Percentiles rank a stretch among this genome's conserved stretches.
phyloP scores from a whole-genome alignment of 2,797 vertebrate genomes.

The Psittacula echo region DNA sequence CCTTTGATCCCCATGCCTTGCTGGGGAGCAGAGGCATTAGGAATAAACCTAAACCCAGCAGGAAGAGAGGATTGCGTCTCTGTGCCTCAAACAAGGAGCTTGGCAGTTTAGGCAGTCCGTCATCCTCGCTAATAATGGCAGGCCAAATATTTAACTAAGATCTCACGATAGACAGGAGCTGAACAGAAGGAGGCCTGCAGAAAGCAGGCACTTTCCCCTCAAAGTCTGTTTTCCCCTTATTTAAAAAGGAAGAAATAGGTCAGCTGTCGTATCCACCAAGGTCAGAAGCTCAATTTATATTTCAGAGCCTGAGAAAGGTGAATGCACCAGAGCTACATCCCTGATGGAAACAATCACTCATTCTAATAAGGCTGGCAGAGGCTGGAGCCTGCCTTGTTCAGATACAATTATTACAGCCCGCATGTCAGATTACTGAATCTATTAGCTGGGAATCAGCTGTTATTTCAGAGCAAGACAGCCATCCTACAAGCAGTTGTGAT shows the following conservation, averaged over 20 bases:
- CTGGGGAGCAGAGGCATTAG: background rate
- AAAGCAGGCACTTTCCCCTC: constrained; percentile 2
- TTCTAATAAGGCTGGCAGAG: constrained; percentile 72
- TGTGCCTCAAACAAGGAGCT: background rate
- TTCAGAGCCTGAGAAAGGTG: constrained; percentile 59
- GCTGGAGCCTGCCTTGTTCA: constrained; percentile 72
- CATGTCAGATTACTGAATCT: constrained; percentile 71
- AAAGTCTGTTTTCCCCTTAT: constrained; percentile 39
- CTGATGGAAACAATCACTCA: constrained; percentile 72
- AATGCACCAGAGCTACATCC: constrained; percentile 49
- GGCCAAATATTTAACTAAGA: constrained; percentile 54
- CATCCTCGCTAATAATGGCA: constrained; percentile 4
- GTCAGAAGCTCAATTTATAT: constrained; percentile 69
- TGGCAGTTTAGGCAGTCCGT: background rate
- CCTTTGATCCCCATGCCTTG: rapidly evolving
- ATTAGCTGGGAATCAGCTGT: constrained; percentile 64
- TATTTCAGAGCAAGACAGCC: constrained; percentile 27
- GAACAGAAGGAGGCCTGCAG: background rate
- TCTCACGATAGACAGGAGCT: background rate
- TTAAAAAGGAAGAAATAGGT: constrained; percentile 60
- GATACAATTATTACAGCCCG: constrained; percentile 70
- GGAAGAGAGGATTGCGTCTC: background rate
- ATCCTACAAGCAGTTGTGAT: constrained; percentile 36
- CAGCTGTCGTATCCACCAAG: constrained; percentile 44
- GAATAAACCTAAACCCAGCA: background rate